Evolutionary conservation across 2,888 invertebrate species (phyloP).

Genomic region (Pandemis heparana): DNA sequence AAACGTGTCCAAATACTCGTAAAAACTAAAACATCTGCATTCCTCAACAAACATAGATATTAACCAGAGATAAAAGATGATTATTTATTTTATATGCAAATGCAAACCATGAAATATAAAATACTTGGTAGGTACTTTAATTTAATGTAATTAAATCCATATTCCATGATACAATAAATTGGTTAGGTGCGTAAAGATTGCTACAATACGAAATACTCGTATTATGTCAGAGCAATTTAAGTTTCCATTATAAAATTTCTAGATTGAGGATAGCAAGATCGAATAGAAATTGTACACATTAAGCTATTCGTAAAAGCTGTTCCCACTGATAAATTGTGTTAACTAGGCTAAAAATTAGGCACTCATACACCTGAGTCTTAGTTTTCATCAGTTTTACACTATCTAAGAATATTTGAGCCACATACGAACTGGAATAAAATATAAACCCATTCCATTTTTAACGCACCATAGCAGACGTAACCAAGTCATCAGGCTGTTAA

Average conservation of each 20-base stretch:
- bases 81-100: conserved; percentile 23
- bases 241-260: too few species aligned
- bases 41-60: conserved; percentile 2
- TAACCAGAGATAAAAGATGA: background rate
- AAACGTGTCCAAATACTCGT: background rate
- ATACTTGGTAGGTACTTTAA: background rate
- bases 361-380: too few species aligned
- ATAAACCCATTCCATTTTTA: background rate
- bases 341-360: too few species aligned
- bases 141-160: background rate
- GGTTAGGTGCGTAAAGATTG: background rate
- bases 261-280: too few species aligned
- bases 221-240: too few species aligned
- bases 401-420: background rate
- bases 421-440: background rate
- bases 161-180: background rate
- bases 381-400: background rate
- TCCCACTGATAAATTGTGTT: too few species aligned
- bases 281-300: too few species aligned
- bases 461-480: background rate
- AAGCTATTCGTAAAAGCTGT: too few species aligned
- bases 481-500: conserved; percentile 2
- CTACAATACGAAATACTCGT: too few species aligned
- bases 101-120: conserved; percentile 1
- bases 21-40: conserved; percentile 11